A percentile compares a stretch with the other conserved stretches of the same genome.
Evolutionary conservation across 2,113 vertebrate species (phyloP).

Genomic region (Indri indri): DNA sequence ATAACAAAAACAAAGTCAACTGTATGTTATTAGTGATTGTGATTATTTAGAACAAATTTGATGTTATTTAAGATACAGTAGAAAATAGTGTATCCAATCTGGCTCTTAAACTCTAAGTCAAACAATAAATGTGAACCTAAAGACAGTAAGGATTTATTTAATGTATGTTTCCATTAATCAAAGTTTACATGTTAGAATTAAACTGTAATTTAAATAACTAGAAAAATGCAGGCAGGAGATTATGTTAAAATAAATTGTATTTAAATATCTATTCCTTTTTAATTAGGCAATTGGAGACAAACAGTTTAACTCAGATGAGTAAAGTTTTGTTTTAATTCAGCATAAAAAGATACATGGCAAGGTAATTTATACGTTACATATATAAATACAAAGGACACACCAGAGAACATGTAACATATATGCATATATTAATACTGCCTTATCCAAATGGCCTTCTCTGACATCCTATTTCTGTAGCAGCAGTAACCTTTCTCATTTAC

Average conservation of each 20-base stretch:
- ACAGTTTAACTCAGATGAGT: not conserved
- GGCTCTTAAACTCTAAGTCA: not conserved
- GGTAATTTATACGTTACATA: not conserved
- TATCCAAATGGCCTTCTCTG: not conserved
- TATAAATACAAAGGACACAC: not conserved
- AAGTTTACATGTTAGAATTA: not conserved
- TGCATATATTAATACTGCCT: not conserved
- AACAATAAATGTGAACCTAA: conserved; percentile 10
- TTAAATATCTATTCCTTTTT: not conserved
- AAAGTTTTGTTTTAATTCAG: conserved; percentile 4
- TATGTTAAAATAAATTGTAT: not conserved
- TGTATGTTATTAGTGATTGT: not conserved
- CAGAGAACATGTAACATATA: not conserved
- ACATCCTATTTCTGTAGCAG: not conserved
- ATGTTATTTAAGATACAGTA: not conserved
- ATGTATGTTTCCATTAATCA: not conserved
- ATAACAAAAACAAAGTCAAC: not conserved
- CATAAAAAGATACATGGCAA: not conserved
- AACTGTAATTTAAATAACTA: not conserved
- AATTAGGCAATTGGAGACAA: not conserved
- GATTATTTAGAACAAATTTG: not conserved
- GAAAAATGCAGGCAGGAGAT: not conserved
- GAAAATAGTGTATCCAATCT: not conserved
- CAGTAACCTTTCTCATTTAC: no score
- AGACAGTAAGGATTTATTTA: not conserved